These are phyloP conservation scores for Chaetogeoica ovagalla DNA, from an alignment of 2,888 invertebrate species.

Conservation along the genomic window DNA sequence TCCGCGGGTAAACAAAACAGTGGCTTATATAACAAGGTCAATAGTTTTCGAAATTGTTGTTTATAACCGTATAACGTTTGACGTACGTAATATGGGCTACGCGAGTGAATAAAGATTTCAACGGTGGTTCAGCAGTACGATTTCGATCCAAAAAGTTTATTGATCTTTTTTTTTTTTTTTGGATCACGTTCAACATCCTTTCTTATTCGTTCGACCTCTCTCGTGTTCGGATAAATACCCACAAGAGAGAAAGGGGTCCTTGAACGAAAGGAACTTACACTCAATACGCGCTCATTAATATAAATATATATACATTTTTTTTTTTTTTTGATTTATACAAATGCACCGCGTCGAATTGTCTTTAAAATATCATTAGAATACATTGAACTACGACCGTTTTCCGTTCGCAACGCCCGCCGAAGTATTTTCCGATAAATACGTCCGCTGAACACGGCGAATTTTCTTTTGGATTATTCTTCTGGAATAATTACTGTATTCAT, in stretches of 20 bases:
- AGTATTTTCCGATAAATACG: no score
- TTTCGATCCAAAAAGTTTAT: constrained; percentile 22
- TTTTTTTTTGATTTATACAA: no score
- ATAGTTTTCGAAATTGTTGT: constrained; percentile 27
- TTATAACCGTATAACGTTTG: not conserved
- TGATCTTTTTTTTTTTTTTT: constrained; percentile 19
- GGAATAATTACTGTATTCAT: no score
- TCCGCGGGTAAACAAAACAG: constrained; percentile 2
- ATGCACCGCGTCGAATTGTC: not conserved
- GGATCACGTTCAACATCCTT: constrained; percentile 26
- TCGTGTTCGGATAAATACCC: constrained; percentile 15
- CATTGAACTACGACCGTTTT: not conserved
- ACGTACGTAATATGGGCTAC: constrained; percentile 13
- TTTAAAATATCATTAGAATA: no score
- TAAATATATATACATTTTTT: constrained; percentile 7
- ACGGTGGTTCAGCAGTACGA: constrained; percentile 2
- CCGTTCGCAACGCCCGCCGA: no score
- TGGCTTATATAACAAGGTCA: constrained; percentile 31
- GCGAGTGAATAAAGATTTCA: constrained; percentile 5
- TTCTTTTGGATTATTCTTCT: not conserved
- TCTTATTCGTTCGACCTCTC: constrained; percentile 35
- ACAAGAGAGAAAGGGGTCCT: constrained; percentile 45
- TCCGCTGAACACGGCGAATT: no score
- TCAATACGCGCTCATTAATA: not conserved
- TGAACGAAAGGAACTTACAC: constrained; percentile 37